Evolutionary conservation across 2,797 vertebrate species (phyloP).

Genomic region (Hydrophis major): DNA sequence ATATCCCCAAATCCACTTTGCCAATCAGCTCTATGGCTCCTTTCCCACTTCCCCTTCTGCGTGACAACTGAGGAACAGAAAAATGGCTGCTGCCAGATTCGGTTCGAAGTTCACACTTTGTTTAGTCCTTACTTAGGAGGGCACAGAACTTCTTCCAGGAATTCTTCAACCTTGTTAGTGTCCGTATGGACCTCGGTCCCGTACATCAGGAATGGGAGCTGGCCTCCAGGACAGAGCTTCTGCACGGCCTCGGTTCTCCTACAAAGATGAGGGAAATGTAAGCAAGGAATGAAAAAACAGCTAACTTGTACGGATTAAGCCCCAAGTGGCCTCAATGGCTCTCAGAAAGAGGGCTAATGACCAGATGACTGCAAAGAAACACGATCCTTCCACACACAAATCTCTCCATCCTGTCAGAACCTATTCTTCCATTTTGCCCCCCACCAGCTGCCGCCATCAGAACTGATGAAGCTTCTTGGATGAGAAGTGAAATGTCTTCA

Average conservation of each 20-base stretch:
- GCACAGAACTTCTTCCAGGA: slow-evolving; percentile 84
- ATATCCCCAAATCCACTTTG: background rate
- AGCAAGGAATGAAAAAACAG: background rate
- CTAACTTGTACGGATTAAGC: background rate
- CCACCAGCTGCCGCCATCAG: background rate
- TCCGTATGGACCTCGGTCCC: slow-evolving; percentile 87
- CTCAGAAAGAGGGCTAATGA: background rate
- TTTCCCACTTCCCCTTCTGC: too few species aligned
- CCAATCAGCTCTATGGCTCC: background rate
- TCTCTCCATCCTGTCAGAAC: background rate
- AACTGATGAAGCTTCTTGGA: background rate
- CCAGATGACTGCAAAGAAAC: background rate
- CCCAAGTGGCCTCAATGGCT: background rate
- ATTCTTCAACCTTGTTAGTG: slow-evolving; percentile 95
- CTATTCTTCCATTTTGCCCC: background rate
- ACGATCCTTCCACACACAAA: background rate
- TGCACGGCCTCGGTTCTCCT: slow-evolving; percentile 88
- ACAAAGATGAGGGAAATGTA: background rate
- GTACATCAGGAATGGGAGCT: slow-evolving; percentile 87
- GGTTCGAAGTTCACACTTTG: background rate
- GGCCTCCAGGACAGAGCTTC: slow-evolving; percentile 86
- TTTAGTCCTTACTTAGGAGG: slow-evolving; percentile 80
- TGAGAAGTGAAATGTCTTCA: background rate
- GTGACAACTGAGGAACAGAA: too few species aligned
- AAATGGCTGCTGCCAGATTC: too few species aligned